Conservation (phyloP, 2,797 vertebrate species). For the Melanotaenia maccullochi region DNA sequence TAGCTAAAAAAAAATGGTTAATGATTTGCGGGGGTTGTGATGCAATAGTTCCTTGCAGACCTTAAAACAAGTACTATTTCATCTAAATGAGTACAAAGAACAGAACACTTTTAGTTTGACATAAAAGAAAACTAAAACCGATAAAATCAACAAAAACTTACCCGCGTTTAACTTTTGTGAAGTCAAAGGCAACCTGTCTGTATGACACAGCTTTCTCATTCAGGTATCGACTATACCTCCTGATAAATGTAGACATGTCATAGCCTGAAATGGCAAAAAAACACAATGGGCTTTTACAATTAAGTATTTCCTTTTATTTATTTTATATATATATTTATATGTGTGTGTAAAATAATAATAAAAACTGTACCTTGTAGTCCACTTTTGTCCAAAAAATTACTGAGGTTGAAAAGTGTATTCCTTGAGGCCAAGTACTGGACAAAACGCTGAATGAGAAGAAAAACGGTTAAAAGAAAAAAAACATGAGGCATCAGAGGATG, state of each 20-base stretch:
- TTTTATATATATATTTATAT: no score
- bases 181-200: conserved; percentile 99
- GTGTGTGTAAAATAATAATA: neutral
- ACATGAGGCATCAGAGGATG: neutral
- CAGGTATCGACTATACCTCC: conserved; percentile 97
- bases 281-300: neutral
- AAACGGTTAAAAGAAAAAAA: conserved; percentile 8
- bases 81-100: neutral
- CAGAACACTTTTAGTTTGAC: neutral
- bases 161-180: conserved; percentile 99
- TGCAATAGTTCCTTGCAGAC: neutral
- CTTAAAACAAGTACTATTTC: neutral
- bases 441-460: conserved; percentile 86
- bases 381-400: conserved; percentile 99
- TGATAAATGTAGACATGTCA: conserved; percentile 99
- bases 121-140: neutral
- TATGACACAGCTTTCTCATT: conserved; percentile 99
- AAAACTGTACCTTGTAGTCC: conserved; percentile 93
- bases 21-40: no score
- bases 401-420: conserved; percentile 99
- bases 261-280: conserved; percentile 83
- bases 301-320: no score
- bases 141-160: conserved; percentile 73
- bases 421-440: conserved; percentile 99
- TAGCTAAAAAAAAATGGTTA: neutral